Base-by-base conservation (phyloP, 2,797 vertebrate species). In the Synanceia verrucosa region DNA sequence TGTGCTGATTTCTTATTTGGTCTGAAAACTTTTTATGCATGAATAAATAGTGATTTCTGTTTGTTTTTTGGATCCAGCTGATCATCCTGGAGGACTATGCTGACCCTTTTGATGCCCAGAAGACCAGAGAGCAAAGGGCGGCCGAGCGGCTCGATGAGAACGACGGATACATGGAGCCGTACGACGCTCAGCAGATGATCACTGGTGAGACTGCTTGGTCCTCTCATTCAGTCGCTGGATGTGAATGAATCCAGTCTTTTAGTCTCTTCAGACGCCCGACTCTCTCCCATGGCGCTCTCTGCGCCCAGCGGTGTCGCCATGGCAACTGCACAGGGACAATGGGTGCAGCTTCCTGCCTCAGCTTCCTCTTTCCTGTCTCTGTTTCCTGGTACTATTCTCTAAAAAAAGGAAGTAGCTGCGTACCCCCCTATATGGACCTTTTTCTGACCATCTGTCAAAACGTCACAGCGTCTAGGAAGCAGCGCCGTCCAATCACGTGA, bases 101-200 rank as follows among this genome's bases (percentile, higher is more conserved):
- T 0, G 97, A 98, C 76, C 97, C 97, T 0, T 99, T 96, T 0
- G 97, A 99, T 1, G 96, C 97, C 12, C 96, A 97, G 60, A 92
- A 94, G 70, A 97, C 96, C 6, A 95, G 94, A 82, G 97, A 95
- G 37, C 97, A 96, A 60, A 91, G 96, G 33, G 97, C 97, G 0
- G 95, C 95, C 0, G 97, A 97, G 90, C 83, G 96, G 50, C 90
- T 92, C 0, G 96, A 96, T 0, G 97, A 99, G 82, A 99, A 98
- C 0, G 97, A 99, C 0, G 97, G 97, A 0, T 99, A 99, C 90
- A 98, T 99, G 97, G 97, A 99, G 58, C 97, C 97, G 0, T 98
- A 99, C 0, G 97, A 99, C 0, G 97, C 97, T 0, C 97, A 99
- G 88, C 97, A 98, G 80, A 98, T 98, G 95, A 99, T 99, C 58